Evolutionary conservation across 2,113 vertebrate species (phyloP), one percentile per base, ranked within the genome.

Genomic region (Emydura subglobosa): DNA sequence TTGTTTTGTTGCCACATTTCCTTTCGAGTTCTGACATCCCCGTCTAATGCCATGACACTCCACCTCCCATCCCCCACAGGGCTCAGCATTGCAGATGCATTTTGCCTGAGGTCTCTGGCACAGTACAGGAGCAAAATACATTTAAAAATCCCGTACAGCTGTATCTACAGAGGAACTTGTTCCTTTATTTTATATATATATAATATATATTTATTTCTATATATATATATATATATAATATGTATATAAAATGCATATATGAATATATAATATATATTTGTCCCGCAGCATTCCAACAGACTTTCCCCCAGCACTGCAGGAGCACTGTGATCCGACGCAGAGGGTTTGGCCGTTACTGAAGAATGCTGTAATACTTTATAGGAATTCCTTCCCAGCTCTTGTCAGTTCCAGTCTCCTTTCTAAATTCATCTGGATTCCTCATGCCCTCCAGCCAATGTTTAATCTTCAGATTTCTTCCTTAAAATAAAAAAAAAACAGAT

Each of bases 381-480:
- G 0, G 65, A 44, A 31, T 74, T 84, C 49, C 7, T 84, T 50
- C 83, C 17, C 93, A 13, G 17, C 13, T 39, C 68, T 89, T 44
- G n/a, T 89, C 91, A n/a, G 5, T 88, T 91, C 80, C 50, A 29
- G 6, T 59, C 55, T 59, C 57, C 1, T 0, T 94, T 95, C 82
- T 85, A 91, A 94, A 88, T 34, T n/a, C 85, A 91, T 68, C n/a
- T 95, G 95, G 59, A 79, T 50, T 87, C 94, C 54, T 94, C 50
- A n/a, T 92, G 92, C 50, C 10, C 31, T 79, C 55, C 13, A 9
- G 89, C 13, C 34, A 68, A 79, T 59, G 29, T 93, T 85, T 87
- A 82, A 74, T 90, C 82, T 86, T 90, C 27, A 85, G 74, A 79
- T 95, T 91, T 95, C 65, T 91, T 88, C 85, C 87, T 86, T 86